A percentile compares a stretch with the other conserved stretches of the same genome.
Evolutionary conservation across 2,888 invertebrate genomes (phyloP).

Genomic region (Stenodera caucasica): DNA sequence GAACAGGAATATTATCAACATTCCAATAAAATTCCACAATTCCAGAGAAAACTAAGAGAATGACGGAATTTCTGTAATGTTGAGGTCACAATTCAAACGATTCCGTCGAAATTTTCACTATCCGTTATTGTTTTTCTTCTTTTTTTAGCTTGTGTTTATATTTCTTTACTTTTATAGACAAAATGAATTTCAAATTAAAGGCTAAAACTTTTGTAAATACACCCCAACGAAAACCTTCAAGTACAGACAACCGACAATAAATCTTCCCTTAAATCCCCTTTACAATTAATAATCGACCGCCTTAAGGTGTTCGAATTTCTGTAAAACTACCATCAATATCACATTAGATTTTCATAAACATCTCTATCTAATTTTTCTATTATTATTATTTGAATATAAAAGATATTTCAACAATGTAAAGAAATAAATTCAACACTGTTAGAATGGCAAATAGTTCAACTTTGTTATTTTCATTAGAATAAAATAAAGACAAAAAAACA

Average conservation of each 20-base stretch:
- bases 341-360: background rate
- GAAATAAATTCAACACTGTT: background rate
- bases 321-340: background rate
- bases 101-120: background rate
- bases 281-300: background rate
- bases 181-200: background rate
- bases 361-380: background rate
- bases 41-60: background rate
- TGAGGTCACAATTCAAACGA: background rate
- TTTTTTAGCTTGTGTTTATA: background rate
- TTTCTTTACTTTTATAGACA: background rate
- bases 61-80: background rate
- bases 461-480: background rate
- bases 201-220: background rate
- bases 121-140: background rate
- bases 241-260: background rate
- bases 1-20: background rate
- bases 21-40: conserved; percentile 1
- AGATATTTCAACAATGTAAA: background rate
- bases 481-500: background rate
- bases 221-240: background rate
- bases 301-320: background rate
- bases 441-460: background rate
- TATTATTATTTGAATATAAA: background rate
- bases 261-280: background rate